phyloP scores from a whole-genome alignment of 2,888 invertebrate species.

The Marasmarcha lunaedactyla region DNA sequence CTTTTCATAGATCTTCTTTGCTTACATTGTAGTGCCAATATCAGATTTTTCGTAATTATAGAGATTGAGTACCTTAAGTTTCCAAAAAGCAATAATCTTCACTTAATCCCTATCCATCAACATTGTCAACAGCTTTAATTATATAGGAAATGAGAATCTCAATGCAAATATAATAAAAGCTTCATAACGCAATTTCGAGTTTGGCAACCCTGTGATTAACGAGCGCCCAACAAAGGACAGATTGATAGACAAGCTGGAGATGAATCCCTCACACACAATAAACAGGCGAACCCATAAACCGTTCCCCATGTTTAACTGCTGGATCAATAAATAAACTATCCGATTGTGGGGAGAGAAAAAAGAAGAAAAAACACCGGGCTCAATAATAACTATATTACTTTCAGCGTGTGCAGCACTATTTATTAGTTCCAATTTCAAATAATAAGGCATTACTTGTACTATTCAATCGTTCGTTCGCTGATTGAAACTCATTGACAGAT shows the following conservation, averaged over 20 bases:
- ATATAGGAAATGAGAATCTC: too few relatives aligned
- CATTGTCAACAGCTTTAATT: too few relatives aligned
- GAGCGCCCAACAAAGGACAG: conserved; percentile 34
- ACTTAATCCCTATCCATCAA: too few relatives aligned
- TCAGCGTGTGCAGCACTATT: conserved; percentile 31
- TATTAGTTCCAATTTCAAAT: conserved; percentile 35
- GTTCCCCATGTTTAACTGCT: conserved; percentile 44
- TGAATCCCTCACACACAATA: conserved; percentile 40
- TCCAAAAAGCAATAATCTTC: too few relatives aligned
- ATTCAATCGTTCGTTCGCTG: conserved; percentile 41
- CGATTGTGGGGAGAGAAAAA: conserved; percentile 43
- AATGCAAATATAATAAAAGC: conserved; percentile 2
- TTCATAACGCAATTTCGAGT: conserved; percentile 20
- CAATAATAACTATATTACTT: conserved; percentile 50
- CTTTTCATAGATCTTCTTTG: too few relatives aligned
- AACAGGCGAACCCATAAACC: conserved; percentile 54
- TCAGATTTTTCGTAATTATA: too few relatives aligned
- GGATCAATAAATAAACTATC: conserved; percentile 59
- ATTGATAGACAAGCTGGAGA: conserved; percentile 37
- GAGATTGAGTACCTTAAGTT: too few relatives aligned
- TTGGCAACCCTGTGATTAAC: conserved; percentile 29
- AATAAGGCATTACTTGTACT: conserved; percentile 39
- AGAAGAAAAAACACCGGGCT: conserved; percentile 27
- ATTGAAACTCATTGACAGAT: conserved; percentile 60
- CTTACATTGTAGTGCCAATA: too few relatives aligned